Evolutionary conservation across 2,797 vertebrate species (phyloP), one percentile per base, ranked within the genome.

Genomic region (Lepus townsendii): DNA sequence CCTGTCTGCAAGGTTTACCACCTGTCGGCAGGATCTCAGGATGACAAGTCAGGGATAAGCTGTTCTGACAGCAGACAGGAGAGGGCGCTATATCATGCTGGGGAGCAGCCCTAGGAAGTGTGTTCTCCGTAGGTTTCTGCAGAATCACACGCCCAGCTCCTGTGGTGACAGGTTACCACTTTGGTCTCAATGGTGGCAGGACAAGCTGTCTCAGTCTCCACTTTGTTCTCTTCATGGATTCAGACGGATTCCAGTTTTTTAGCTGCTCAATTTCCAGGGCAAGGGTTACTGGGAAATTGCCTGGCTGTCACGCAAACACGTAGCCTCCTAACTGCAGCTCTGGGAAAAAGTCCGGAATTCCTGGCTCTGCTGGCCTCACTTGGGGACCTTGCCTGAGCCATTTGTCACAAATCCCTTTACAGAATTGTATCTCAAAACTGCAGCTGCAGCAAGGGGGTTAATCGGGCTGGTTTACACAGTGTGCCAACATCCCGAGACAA

Each of bases 401-500:
- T 50, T 68, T 72, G 60, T 52, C n/a, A 14, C 87, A 86, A 42
- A 82, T 88, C 68, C 76, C 86, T 92, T 78, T 68, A 77, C 5
- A n/a, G 57, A 82, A 62, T 14, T 30, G 66, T 72, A 16, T 24
- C 50, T 92, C 68, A 32, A 87, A 91, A 76, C 60, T 4, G 1
- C 42, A 92, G 75, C 75, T 42, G 57, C 16, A 14, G 69, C 80
- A 11, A 5, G 1, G n/a, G 75, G 66, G 68, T 30, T 76, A 83
- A 66, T 62, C 91, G 75, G 76, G 19, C 73, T 83, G 71, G 52
- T 95, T 66, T 91, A 63, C 19, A 50, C 2, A 94, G 69, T 35
- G 63, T 84, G 72, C 88, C 38, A 66, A 60, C 89, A 85, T 68
- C 63, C 30, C 27, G 32, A 86, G 93, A 85, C 52, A 92, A 78